Percentiles rank a stretch among this genome's conserved stretches.
Evolutionary conservation across 2,797 vertebrate genomes (phyloP).

Genomic region (Xerus rutilus): DNA sequence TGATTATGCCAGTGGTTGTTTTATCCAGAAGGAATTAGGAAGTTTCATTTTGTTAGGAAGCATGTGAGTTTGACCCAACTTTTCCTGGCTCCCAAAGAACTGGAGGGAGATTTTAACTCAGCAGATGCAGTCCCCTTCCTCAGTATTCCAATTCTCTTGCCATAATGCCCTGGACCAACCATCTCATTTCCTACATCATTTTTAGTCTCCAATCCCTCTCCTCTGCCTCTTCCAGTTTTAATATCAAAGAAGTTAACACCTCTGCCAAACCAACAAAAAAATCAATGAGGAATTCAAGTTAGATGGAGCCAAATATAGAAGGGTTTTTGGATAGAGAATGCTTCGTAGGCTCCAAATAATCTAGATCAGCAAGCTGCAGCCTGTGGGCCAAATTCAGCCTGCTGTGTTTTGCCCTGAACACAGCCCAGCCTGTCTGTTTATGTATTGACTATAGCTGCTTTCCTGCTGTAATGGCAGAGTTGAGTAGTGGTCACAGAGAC

Average conservation of each 20-base stretch:
- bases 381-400: neutral
- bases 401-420: neutral
- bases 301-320: neutral
- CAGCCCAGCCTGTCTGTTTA: neutral
- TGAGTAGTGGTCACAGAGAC: neutral
- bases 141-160: neutral
- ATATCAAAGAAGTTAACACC: neutral
- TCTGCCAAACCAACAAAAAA: constrained; percentile 5
- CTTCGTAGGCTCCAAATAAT: neutral
- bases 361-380: neutral
- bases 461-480: rapidly evolving
- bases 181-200: neutral
- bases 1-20: neutral
- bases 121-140: neutral
- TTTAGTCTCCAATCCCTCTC: neutral
- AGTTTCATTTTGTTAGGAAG: neutral
- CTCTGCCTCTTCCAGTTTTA: neutral
- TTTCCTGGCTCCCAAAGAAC: neutral
- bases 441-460: neutral
- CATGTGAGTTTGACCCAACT: neutral
- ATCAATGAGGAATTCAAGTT: constrained; percentile 8
- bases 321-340: neutral
- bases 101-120: neutral
- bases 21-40: neutral
- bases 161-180: neutral